Evolutionary conservation across 35 echinoderm and acorn worm species (phyloP), one percentile per base, ranked within the genome.

Genomic region (Apostichopus parvimensis): DNA sequence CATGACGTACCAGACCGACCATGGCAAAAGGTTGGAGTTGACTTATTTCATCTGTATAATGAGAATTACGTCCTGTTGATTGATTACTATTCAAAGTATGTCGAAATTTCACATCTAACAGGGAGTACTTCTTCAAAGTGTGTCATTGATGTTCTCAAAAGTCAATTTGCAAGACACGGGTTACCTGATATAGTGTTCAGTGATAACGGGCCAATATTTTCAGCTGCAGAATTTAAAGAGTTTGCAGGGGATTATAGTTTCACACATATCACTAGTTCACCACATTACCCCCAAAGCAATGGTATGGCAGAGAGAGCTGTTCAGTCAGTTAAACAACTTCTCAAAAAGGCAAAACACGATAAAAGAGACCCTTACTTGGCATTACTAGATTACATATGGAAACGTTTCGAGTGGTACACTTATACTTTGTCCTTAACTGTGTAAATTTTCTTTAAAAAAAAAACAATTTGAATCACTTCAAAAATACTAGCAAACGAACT

Each of bases 1-100:
- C 94, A 95, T 79, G 57, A 73, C 24, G 3, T 94, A 45, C 94
- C 90, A 9, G 87, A 90, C 0, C 91, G 88, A 61, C 96, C 92
- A 24, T 98, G 94, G 94, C 83, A 95, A 59, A 92, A 92, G 60
- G n/a, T 73, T 73, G 53, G 80, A 52, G 52, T 83, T 17, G 80
- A 83, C 13, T 83, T 83, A 12, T 83, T 83, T 57, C 21, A 83
- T 57, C 52, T 83, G 14, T 83, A 83, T 57, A 83, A 56, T 83
- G 80, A 83, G 14, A 57, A 83, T 83, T 58, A 83, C 57, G 80
- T 83, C 3, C 54, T 59, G 14, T 57, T 83, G 80, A 83, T 83
- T 7, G 80, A 58, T 59, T 83, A 58, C 57, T 58, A 59, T 54
- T 83, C 80, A 8, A 83, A 83, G 80, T 83, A n/a, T 57, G 54